Evolutionary conservation across 2,113 vertebrate species (phyloP), one percentile per base, ranked within the genome.

Genomic region (Chunga burmeisteri): DNA sequence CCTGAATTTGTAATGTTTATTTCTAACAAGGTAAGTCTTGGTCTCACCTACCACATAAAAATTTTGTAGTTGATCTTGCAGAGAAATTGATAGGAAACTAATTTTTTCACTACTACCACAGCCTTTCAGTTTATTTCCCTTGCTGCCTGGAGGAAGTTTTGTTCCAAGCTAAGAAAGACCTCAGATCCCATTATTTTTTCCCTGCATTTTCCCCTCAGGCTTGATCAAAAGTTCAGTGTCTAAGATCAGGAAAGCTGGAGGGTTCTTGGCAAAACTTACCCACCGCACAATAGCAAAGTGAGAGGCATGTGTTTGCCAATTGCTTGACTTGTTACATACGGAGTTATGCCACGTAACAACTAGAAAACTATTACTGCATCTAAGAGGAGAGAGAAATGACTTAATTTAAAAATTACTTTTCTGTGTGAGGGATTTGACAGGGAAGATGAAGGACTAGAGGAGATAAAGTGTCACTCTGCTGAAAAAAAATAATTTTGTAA

Each of bases 341-440:
- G 1, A 96, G 62, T 70, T 92, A 62, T 53, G 90, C 23, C 66
- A 61, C 38, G 80, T 13, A 29, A 5, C 74, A 92, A 58, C 74
- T 38, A 90, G 71, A 96, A 92, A 95, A 85, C 47, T 93, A 91
- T 81, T 93, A 38, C 78, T 68, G 52, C 71, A 66, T 85, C 95
- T 96, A 75, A 92, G n/a, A 56, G 50, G 40, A 94, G 91, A 91
- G 82, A 97, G 83, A 96, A 96, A 96, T 94, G 26, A 94, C 86
- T 95, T 96, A 94, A 96, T 97, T 95, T 96, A 75, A 92, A 93
- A 94, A 95, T 88, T 4, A 92, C 86, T 96, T 85, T 90, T 93
- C 65, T 90, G 47, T 89, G 83, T 83, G 93, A 93, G 61, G 32
- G 71, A 73, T 96, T 96, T 97, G 95, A 92, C 94, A 93, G 72